Evolutionary conservation across 1,140 invertebrate genomes (phyloP).

Genomic region (Triops cancriformis): DNA sequence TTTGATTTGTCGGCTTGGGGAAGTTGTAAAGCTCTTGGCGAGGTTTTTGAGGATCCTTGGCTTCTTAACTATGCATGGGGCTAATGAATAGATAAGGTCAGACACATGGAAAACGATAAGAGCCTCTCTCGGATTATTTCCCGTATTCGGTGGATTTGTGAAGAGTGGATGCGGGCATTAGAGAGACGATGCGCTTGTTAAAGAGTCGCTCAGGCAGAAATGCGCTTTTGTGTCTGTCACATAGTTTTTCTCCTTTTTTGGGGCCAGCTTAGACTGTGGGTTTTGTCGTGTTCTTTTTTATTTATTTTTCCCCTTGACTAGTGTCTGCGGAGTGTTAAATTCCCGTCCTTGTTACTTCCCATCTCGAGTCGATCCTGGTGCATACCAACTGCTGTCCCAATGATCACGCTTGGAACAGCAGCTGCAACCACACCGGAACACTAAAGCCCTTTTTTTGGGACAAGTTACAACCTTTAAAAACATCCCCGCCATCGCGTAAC

Average conservation of each 20-base stretch:
- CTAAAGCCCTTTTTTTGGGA: neutral
- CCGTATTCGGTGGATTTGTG: neutral
- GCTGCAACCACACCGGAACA: conserved; percentile 2
- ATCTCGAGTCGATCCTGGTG: neutral
- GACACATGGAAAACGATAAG: neutral
- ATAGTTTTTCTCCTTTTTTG: neutral
- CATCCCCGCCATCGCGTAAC: neutral
- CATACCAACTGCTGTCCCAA: neutral
- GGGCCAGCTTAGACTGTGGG: neutral
- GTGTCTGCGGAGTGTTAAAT: conserved; percentile 3
- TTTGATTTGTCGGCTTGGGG: neutral
- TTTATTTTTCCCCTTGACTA: neutral
- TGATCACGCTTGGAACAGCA: neutral
- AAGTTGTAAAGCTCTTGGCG: neutral
- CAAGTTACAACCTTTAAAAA: conserved; percentile 12
- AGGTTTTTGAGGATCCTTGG: neutral
- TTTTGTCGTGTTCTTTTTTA: neutral
- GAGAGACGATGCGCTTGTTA: neutral
- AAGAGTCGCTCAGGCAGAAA: neutral
- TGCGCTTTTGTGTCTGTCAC: too few relatives aligned
- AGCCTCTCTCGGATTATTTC: neutral
- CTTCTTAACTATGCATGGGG: neutral
- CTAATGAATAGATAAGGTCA: neutral
- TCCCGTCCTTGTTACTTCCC: neutral
- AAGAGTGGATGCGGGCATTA: conserved; percentile 4